Conservation (phyloP, 2,113 vertebrate species). For the Sturnira hondurensis region DNA sequence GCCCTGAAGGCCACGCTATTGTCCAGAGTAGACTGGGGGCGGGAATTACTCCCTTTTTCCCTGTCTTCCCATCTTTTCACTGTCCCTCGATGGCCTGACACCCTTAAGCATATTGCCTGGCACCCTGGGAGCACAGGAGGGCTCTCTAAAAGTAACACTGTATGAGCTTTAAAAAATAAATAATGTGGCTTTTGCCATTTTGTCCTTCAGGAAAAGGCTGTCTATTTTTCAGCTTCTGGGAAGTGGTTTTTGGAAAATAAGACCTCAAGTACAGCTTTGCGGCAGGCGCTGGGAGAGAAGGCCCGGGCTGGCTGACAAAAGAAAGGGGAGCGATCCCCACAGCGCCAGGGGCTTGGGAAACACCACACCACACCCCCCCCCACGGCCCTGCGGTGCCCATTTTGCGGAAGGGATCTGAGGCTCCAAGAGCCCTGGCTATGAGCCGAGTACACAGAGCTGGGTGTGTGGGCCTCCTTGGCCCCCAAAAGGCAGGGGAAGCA, state of each 20-base stretch:
- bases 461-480: neutral
- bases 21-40: neutral
- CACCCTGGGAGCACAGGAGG: neutral
- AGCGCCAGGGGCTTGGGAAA: neutral
- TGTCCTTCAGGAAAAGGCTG: neutral
- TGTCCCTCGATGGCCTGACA: rapidly evolving
- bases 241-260: neutral
- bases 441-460: neutral
- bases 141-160: neutral
- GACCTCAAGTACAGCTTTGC: neutral
- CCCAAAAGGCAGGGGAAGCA: too few relatives aligned
- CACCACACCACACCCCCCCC: rapidly evolving
- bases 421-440: neutral
- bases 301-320: neutral
- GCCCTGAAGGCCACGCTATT: neutral
- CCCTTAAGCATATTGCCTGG: neutral
- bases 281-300: neutral
- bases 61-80: neutral
- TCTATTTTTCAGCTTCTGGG: neutral
- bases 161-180: neutral
- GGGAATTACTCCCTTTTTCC: neutral
- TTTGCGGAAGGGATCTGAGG: neutral
- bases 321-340: neutral
- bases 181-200: neutral
- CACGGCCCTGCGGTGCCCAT: neutral